Percentiles rank a stretch among this genome's conserved stretches.
phyloP scores from a whole-genome alignment of 2,797 vertebrate species.

The Anisognathus igniventris region DNA sequence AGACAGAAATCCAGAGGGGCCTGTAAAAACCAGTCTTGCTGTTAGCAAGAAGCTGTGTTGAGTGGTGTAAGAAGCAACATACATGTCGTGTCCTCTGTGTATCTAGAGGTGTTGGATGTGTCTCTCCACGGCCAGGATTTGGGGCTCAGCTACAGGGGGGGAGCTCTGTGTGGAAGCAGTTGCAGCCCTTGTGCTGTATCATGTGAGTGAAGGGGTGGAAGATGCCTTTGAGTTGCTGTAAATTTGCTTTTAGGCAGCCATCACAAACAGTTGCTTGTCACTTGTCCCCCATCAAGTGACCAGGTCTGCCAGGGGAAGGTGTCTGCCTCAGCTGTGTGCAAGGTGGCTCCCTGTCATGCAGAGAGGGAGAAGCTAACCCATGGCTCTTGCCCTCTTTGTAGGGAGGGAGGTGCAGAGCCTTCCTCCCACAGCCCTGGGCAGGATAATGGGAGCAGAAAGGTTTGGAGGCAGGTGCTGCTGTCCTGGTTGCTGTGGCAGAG shows the following conservation, averaged over 20 bases:
- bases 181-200: neutral
- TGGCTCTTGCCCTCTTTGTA: neutral
- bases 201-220: neutral
- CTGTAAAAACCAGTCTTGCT: neutral
- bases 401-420: neutral
- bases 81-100: fast-evolving
- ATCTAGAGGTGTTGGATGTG: neutral
- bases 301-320: neutral
- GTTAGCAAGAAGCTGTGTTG: neutral
- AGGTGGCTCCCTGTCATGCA: neutral
- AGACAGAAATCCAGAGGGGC: neutral
- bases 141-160: neutral
- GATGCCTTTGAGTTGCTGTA: neutral
- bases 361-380: neutral
- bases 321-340: neutral
- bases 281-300: neutral
- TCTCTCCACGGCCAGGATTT: neutral
- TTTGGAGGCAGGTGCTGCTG: neutral
- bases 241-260: neutral
- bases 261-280: neutral
- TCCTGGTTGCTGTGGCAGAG: neutral
- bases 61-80: neutral
- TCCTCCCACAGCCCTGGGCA: neutral
- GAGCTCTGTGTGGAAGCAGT: neutral
- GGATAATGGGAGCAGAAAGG: neutral